Percentiles rank a stretch among this genome's conserved stretches.
Conservation (phyloP, 1,140 invertebrate genomes). For the Phortica variegata region DNA sequence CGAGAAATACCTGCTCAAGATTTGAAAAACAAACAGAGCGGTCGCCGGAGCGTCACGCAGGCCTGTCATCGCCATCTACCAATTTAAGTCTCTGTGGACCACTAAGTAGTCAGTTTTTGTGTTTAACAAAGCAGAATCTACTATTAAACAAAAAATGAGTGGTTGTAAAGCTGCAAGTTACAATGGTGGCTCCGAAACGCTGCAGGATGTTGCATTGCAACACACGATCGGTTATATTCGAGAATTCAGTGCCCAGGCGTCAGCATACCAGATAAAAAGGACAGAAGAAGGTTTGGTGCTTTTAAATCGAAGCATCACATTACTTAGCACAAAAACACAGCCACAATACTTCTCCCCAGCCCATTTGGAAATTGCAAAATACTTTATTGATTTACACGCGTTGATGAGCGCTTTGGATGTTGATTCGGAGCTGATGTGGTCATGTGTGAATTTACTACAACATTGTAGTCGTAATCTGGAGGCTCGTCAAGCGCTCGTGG, state of each 20-base stretch:
- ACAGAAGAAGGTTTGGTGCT: slow-evolving; percentile 37
- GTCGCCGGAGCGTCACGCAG: not conserved
- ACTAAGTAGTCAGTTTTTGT: too few relatives aligned
- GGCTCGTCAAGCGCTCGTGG: slow-evolving; percentile 59
- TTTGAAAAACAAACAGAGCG: not conserved
- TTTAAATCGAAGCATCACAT: slow-evolving; percentile 38
- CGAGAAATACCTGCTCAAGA: slow-evolving; percentile 1
- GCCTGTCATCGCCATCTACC: too few relatives aligned
- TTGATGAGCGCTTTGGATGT: slow-evolving; percentile 47
- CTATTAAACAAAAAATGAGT: too few relatives aligned
- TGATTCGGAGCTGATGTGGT: slow-evolving; percentile 57
- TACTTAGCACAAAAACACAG: slow-evolving; percentile 42
- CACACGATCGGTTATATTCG: slow-evolving; percentile 42
- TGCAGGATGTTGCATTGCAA: slow-evolving; percentile 26
- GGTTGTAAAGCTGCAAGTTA: too few relatives aligned
- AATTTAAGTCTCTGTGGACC: too few relatives aligned
- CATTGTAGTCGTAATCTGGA: slow-evolving; percentile 58
- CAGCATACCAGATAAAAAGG: slow-evolving; percentile 28
- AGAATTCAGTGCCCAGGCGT: slow-evolving; percentile 39
- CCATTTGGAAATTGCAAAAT: slow-evolving; percentile 39
- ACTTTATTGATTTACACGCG: slow-evolving; percentile 45
- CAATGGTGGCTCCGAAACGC: too few relatives aligned
- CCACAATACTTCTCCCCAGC: slow-evolving; percentile 30
- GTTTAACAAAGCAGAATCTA: too few relatives aligned
- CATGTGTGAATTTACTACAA: slow-evolving; percentile 59